These are phyloP conservation scores for Channa argus DNA, from an alignment of 2,113 vertebrate species.

Conservation along the genomic window DNA sequence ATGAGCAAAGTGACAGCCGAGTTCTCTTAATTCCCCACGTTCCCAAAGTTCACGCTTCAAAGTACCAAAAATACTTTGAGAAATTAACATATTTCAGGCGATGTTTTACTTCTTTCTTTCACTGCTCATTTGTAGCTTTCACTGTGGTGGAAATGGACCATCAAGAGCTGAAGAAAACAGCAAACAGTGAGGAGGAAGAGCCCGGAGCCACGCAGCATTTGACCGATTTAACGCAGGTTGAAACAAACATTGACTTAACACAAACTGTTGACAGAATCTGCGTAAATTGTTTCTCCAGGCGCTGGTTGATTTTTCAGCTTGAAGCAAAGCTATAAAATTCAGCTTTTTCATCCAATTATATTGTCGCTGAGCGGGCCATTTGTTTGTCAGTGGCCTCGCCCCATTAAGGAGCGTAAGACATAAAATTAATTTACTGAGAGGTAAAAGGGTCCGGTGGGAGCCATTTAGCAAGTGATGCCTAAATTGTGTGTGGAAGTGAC, in stretches of 20 bases:
- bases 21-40: slow-evolving; percentile 44
- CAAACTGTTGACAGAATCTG: slow-evolving; percentile 76
- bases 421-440: slow-evolving; percentile 43
- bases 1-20: slow-evolving; percentile 47
- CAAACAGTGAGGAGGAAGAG: slow-evolving; percentile 84
- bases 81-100: slow-evolving; percentile 84
- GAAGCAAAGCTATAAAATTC: slow-evolving; percentile 42
- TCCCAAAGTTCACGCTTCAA: slow-evolving; percentile 42
- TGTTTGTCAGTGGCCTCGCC: slow-evolving; percentile 59
- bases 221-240: slow-evolving; percentile 79
- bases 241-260: slow-evolving; percentile 78
- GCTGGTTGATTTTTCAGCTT: slow-evolving; percentile 41
- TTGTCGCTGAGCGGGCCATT: slow-evolving; percentile 8
- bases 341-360: slow-evolving; percentile 52
- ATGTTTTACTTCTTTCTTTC: slow-evolving; percentile 75
- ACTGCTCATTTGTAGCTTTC: slow-evolving; percentile 83
- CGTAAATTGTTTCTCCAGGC: slow-evolving; percentile 60
- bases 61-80: slow-evolving; percentile 72
- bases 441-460: slow-evolving; percentile 33
- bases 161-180: slow-evolving; percentile 87
- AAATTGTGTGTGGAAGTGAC: slow-evolving; percentile 14
- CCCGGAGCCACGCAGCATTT: slow-evolving; percentile 73
- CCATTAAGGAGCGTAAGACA: slow-evolving; percentile 47
- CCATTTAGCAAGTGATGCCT: slow-evolving; percentile 29
- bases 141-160: slow-evolving; percentile 91